Percentiles rank a stretch among this genome's conserved stretches.
Evolutionary conservation across 1,140 invertebrate species (phyloP).

Genomic region (Trialeurodes vaporariorum): DNA sequence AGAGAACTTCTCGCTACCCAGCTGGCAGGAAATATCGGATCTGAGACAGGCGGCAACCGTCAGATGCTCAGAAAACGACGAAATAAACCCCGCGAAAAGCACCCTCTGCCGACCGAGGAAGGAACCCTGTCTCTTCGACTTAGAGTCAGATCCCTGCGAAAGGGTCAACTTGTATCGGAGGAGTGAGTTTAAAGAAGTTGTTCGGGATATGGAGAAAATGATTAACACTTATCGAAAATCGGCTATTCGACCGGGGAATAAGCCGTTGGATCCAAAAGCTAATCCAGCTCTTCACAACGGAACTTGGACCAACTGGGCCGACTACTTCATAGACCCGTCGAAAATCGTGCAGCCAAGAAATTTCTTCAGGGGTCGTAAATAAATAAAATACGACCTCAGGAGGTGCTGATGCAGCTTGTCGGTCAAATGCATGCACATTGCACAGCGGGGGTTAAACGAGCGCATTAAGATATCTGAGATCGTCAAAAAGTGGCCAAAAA

Average conservation of each 20-base stretch:
- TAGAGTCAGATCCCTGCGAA: background rate
- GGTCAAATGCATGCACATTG: too few species aligned
- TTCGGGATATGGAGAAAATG: slow-evolving; percentile 10
- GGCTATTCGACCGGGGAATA: background rate
- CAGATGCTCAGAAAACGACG: background rate
- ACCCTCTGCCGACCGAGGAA: background rate
- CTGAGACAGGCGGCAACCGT: background rate
- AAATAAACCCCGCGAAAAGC: background rate
- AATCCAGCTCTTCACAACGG: slow-evolving; percentile 16
- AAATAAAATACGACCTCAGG: too few species aligned
- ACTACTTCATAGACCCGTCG: background rate
- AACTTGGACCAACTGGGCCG: slow-evolving; percentile 15
- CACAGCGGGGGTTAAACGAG: too few species aligned
- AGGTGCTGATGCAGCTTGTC: too few species aligned
- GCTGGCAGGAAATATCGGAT: background rate
- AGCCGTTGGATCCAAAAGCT: background rate
- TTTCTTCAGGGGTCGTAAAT: background rate
- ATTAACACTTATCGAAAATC: background rate
- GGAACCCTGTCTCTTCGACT: background rate
- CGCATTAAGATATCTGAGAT: too few species aligned
- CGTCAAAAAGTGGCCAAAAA: too few species aligned
- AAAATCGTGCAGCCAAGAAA: background rate
- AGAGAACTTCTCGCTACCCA: slow-evolving; percentile 7
- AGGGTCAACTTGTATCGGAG: background rate
- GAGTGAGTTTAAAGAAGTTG: background rate